Base-by-base conservation (phyloP, 2,113 vertebrate species). In the Neoarius graeffei region DNA sequence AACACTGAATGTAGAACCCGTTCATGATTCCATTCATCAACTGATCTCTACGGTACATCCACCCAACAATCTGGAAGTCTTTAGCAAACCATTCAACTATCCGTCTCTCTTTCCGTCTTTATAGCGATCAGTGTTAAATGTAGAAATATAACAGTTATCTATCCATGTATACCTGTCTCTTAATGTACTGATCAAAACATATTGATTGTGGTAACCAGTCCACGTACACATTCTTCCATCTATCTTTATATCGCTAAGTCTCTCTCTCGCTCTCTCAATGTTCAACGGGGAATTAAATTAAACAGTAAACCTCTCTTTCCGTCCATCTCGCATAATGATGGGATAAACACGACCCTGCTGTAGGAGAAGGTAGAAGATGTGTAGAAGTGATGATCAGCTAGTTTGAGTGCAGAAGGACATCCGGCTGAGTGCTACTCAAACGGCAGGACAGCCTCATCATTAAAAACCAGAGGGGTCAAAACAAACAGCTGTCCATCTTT, bases 401-500 rank as follows among this genome's bases (percentile, higher is more conserved):
- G 57, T 27, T 23, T n/a, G 23, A 17, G 30, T 54, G 10, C 74
- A 79, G 42, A 23, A 52, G 73, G 30, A 77, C 19, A 3, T 30
- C 57, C 42, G 1, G 50, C 50, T 54, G 76, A 10, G 48, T 11
- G 48, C n/a, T 69, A 19, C 48, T 57, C 76, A 15, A 86, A 67
- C 59, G 25, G 48, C 50, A 56, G 27, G 50, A 60, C 13, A 9
- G 27, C 13, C 7, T 86, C 62, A 86, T 56, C 52, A 81, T 67
- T 80, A 80, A 19, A 62, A 57, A 42, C 35, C 4, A 5, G 54
- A 23, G 80, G 66, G 30, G 66, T 42, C 64, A 60, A 71, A 71
- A 66, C 73, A 77, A 66, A 42, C 85, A 30, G 73, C 71, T 86
- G 84, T 77, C 73, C 59, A 7, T 30, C 71, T 76, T 25, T 14